Evolutionary conservation across 2,797 vertebrate genomes (phyloP).

Genomic region (Steatocranus sp.): DNA sequence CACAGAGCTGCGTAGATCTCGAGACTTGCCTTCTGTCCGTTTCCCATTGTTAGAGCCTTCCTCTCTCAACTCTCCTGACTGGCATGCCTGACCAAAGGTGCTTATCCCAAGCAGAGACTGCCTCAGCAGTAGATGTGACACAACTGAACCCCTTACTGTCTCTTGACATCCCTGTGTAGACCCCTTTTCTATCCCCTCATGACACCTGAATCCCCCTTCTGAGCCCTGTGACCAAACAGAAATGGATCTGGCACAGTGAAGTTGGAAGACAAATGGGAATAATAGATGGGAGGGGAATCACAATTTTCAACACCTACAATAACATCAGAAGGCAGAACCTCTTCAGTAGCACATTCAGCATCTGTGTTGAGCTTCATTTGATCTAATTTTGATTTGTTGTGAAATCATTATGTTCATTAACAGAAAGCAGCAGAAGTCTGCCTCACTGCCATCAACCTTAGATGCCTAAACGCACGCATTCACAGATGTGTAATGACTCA

Average conservation of each 20-base stretch:
- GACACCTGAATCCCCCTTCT: background rate
- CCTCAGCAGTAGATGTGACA: conserved; percentile 16
- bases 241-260: background rate
- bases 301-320: background rate
- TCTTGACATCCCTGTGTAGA: background rate
- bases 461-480: background rate
- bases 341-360: background rate
- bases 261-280: background rate
- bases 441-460: background rate
- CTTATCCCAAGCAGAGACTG: conserved; percentile 8
- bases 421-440: conserved; percentile 7
- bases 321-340: background rate
- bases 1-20: background rate
- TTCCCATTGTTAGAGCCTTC: background rate
- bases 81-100: conserved; percentile 31
- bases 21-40: conserved; percentile 30
- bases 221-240: background rate
- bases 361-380: background rate
- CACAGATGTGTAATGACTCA: conserved; percentile 5
- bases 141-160: background rate
- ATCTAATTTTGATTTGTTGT: conserved; percentile 23
- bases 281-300: background rate
- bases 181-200: background rate
- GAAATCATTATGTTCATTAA: conserved; percentile 26
- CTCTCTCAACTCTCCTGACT: conserved; percentile 17